Evolutionary conservation across 1,140 invertebrate species (phyloP), one percentile per base, ranked within the genome.

Genomic region (Meloidogyne hapla): DNA sequence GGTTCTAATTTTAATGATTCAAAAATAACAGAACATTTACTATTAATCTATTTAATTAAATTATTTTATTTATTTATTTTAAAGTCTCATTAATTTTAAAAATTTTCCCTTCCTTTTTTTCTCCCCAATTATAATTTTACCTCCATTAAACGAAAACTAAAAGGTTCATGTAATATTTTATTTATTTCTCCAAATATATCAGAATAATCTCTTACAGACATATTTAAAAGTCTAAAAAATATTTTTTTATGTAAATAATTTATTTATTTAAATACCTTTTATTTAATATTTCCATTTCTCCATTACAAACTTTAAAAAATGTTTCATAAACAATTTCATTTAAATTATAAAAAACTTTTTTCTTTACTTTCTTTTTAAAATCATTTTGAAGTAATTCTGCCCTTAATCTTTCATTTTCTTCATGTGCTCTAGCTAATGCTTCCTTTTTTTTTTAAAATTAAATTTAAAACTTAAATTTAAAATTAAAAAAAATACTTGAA

Each of bases 71-170:
- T 6, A 28, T 5, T 10, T 62, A 72, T 26, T 45, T 0, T 0
- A 3, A 74, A 75, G 1, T 33, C 12, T 72, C 25, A 6, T 8
- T 10, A 23, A 26, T n/a, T n/a, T n/a, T n/a, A n/a, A n/a, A n/a
- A n/a, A n/a, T n/a, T n/a, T n/a, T n/a, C n/a, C n/a, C n/a, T n/a
- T n/a, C n/a, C n/a, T n/a, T n/a, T n/a, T n/a, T n/a, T n/a, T n/a
- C n/a, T n/a, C n/a, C n/a, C n/a, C n/a, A n/a, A n/a, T n/a, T n/a
- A n/a, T n/a, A n/a, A n/a, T n/a, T n/a, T n/a, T n/a, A 42, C 64
- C 76, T 80, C 79, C 79, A 80, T 80, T 48, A 80, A 40, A 1
- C 79, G 65, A 69, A 70, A 80, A 56, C 73, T 78, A 45, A 80
- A 80, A 18, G 79, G 79, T 26, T 80, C 79, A 61, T 80, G 79